These are phyloP conservation scores for Theodoxus fluviatilis DNA, from an alignment of 2,888 invertebrate genomes.

Conservation along the genomic window DNA sequence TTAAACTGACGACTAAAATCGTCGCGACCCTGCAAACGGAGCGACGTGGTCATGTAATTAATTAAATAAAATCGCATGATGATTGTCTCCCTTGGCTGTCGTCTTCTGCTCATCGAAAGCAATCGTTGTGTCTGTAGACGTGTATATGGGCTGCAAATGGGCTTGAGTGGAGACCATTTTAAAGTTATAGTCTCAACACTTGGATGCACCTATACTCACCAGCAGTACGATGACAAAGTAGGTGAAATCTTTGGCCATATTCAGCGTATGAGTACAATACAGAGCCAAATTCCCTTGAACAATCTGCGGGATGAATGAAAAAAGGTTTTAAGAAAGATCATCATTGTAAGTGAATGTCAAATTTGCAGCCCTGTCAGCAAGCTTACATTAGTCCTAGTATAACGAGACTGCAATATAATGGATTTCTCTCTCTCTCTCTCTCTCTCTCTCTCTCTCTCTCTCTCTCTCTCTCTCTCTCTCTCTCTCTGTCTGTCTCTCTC, in stretches of 20 bases:
- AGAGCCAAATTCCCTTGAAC: constrained; percentile 58
- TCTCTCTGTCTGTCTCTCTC: constrained; percentile 18
- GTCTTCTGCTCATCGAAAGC: neutral
- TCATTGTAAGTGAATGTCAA: too few species aligned
- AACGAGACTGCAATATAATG: neutral
- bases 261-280: constrained; percentile 51
- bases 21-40: too few species aligned
- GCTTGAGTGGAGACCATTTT: too few species aligned
- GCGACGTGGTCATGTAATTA: too few species aligned
- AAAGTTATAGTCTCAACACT: constrained; percentile 46
- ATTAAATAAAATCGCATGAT: too few species aligned
- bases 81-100: neutral
- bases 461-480: constrained; percentile 17
- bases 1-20: too few species aligned
- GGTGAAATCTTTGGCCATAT: constrained; percentile 49
- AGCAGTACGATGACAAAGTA: constrained; percentile 49
- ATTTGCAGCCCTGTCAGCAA: too few species aligned
- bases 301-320: constrained; percentile 41
- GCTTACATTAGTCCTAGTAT: too few species aligned
- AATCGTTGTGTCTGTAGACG: too few species aligned
- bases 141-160: too few species aligned
- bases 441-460: constrained; percentile 3
- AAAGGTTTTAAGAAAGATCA: too few species aligned
- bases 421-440: neutral
- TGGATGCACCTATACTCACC: constrained; percentile 43